These are phyloP conservation scores for Oscheius sp. DNA, from an alignment of 2,888 invertebrate species.

Conservation along the genomic window DNA sequence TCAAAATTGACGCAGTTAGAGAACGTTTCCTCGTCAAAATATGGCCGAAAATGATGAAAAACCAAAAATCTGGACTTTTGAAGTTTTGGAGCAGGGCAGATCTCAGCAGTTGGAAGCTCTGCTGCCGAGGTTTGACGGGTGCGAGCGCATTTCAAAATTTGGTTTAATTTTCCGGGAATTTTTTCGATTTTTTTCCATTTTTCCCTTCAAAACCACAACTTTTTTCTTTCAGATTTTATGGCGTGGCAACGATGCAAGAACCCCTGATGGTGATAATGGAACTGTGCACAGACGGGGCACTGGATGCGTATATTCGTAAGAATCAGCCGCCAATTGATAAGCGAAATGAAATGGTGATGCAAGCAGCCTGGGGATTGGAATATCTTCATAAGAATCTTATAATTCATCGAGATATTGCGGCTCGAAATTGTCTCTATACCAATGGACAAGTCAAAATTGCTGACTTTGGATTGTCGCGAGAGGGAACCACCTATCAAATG, in stretches of 20 bases:
- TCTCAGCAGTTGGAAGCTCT: no score
- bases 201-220: no score
- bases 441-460: slow-evolving; percentile 50
- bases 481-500: no score
- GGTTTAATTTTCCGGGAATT: no score
- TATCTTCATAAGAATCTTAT: slow-evolving; percentile 53
- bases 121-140: no score
- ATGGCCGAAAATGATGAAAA: no score
- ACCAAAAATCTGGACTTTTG: no score
- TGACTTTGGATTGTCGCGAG: slow-evolving; percentile 53
- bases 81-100: no score
- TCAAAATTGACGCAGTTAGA: no score
- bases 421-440: slow-evolving; percentile 38
- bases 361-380: slow-evolving; percentile 58
- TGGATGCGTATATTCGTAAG: not conserved
- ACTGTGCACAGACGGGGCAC: not conserved
- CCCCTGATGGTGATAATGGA: slow-evolving; percentile 8
- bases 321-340: not conserved
- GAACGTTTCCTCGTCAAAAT: no score
- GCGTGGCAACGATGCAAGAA: not conserved
- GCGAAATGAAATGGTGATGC: slow-evolving; percentile 2
- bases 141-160: no score
- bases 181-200: no score
- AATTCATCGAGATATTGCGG: slow-evolving; percentile 45
- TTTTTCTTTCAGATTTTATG: slow-evolving; percentile 31